phyloP scores from a whole-genome alignment of 2,797 vertebrate species.

The Sebastes kiyomatsui region DNA sequence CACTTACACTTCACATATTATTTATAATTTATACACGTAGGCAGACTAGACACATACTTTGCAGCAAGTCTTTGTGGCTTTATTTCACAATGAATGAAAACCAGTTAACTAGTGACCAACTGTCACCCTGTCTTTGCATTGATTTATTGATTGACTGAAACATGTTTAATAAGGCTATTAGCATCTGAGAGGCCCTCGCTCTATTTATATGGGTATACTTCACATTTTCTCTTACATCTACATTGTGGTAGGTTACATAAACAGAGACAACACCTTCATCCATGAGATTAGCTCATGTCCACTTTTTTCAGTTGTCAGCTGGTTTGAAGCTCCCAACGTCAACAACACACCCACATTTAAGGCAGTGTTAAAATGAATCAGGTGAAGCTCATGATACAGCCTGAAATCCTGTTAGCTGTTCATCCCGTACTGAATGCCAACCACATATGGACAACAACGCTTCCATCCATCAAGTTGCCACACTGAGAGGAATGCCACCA shows the following conservation, averaged over 20 bases:
- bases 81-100: constrained; percentile 20
- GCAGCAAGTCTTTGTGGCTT: constrained; percentile 24
- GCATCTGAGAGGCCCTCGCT: constrained; percentile 16
- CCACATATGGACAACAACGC: neutral
- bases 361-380: constrained; percentile 53
- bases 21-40: constrained; percentile 47
- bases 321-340: neutral
- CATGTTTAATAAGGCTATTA: constrained; percentile 57
- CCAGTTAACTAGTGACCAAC: neutral
- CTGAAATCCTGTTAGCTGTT: neutral
- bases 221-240: constrained; percentile 22
- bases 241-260: constrained; percentile 15
- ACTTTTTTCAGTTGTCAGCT: constrained; percentile 1
- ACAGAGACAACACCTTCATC: neutral
- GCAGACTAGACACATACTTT: constrained; percentile 40
- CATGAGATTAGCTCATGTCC: neutral
- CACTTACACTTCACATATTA: constrained; percentile 6
- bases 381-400: neutral
- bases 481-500: neutral
- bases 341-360: constrained; percentile 48
- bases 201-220: neutral
- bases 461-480: neutral
- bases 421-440: neutral
- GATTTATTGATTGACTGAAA: constrained; percentile 24
- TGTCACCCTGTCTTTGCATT: constrained; percentile 25